These are phyloP conservation scores for Dreissena polymorpha DNA, from an alignment of 1,140 invertebrate species.

Conservation along the genomic window DNA sequence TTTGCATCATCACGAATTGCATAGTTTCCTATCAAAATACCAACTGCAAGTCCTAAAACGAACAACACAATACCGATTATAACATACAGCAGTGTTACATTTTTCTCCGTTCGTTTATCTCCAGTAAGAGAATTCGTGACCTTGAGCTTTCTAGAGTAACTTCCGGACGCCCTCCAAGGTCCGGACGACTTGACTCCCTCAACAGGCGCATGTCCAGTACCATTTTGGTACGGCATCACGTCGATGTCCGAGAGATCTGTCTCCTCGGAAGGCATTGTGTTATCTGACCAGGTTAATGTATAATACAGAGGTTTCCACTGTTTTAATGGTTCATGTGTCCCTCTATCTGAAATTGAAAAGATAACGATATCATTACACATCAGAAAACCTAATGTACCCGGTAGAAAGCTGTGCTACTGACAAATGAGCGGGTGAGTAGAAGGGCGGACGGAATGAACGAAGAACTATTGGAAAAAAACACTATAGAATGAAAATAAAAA, in stretches of 20 bases:
- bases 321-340: not conserved
- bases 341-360: not conserved
- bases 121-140: not conserved
- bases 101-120: not conserved
- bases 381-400: no score
- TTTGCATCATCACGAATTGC: not conserved
- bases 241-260: not conserved
- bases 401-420: no score
- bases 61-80: not conserved
- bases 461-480: no score
- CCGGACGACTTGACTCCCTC: not conserved
- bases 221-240: not conserved
- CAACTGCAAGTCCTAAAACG: not conserved
- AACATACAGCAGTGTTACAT: not conserved
- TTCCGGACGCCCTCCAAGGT: not conserved
- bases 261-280: not conserved
- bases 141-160: constrained; percentile 1
- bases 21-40: not conserved
- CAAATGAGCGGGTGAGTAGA: no score
- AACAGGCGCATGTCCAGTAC: not conserved
- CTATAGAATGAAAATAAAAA: no score
- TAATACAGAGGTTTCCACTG: not conserved
- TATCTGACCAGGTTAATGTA: not conserved
- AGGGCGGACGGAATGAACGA: no score
- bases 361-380: not conserved